Evolutionary conservation across 35 echinoderm and acorn worm species (phyloP), one percentile per base, ranked within the genome.

Genomic region (Apostichopus parvimensis): DNA sequence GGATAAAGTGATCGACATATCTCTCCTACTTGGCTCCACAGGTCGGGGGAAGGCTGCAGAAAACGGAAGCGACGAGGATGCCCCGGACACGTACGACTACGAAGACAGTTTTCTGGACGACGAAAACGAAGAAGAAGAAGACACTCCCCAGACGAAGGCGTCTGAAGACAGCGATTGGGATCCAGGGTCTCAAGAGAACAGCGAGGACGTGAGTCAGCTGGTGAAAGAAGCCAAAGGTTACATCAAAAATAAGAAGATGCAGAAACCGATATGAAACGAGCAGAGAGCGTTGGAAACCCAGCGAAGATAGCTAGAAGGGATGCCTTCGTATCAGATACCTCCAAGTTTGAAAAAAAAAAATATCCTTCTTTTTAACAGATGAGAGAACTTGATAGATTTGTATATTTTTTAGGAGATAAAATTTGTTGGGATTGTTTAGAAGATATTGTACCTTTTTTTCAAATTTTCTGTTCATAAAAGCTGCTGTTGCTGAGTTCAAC

Each of bases 81-180:
- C 22, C 12, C 87, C 82, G 17, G 96, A 99, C 90, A 99, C 97
- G 2, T 99, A 99, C 26, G 95, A 99, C 77, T 91, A 93, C 81
- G 79, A 94, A 57, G 97, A 99, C 77, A 99, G 95, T 61, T 99
- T 99, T 88, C 65, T 99, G 77, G 94, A 95, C 57, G 96, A 98
- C 26, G 83, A 87, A 8, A 87, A 56, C 5, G 82, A 77, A 18
- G 89, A 94, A 10, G 76, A 87, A 22, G 83, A 77, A 1, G 54
- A 73, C n/a, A 26, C 91, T 14, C 76, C 93, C 6, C 58, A 80
- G 9, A 22, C 78, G 25, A 76, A 68, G 17, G n/a, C 75, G 56
- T 91, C 91, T 2, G 94, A 99, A 12, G 92, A 87, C 12, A 91
- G 90, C 20, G 93, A 91, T 28, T 92, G 77, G 79, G 91, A 71